Percentiles rank a stretch among this genome's conserved stretches.
These are phyloP conservation scores for Potamilus streckersoni DNA, from an alignment of 1,140 invertebrate species.

Conservation along the genomic window DNA sequence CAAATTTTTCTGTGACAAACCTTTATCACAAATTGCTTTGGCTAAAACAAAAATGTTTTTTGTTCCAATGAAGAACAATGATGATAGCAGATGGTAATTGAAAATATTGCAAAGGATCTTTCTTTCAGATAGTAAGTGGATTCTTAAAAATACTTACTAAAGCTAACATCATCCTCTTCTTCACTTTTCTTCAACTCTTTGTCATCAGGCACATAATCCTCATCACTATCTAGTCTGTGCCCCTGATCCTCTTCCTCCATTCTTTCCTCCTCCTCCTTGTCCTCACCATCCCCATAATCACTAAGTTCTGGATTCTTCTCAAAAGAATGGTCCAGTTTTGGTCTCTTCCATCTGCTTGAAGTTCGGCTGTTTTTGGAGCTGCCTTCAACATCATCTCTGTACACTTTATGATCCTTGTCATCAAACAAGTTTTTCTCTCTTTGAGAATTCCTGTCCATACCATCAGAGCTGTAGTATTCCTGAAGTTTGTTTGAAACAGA, in stretches of 20 bases:
- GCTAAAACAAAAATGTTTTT: slow-evolving; percentile 8
- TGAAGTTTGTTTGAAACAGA: slow-evolving; percentile 5
- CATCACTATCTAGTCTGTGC: slow-evolving; percentile 27
- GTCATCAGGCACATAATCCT: slow-evolving; percentile 27
- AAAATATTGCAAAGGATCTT: neutral
- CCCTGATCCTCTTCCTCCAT: slow-evolving; percentile 15
- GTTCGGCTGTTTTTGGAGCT: slow-evolving; percentile 11
- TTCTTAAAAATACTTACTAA: neutral
- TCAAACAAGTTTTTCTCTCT: slow-evolving; percentile 40
- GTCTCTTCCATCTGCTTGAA: slow-evolving; percentile 20
- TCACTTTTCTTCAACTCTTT: slow-evolving; percentile 16
- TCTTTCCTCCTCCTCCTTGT: slow-evolving; percentile 36
- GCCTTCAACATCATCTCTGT: slow-evolving; percentile 35
- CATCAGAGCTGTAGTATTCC: slow-evolving; percentile 1
- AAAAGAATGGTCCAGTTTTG: slow-evolving; percentile 30
- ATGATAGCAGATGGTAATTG: too few species aligned
- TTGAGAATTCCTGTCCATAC: slow-evolving; percentile 3
- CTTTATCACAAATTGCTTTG: slow-evolving; percentile 17
- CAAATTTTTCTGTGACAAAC: too few species aligned
- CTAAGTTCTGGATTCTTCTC: slow-evolving; percentile 35
- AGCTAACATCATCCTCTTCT: slow-evolving; percentile 13
- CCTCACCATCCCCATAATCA: slow-evolving; percentile 38
- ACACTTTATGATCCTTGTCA: slow-evolving; percentile 42
- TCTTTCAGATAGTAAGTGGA: neutral
- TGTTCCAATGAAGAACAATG: neutral